These are phyloP conservation scores for Hycleus phaleratus DNA, from an alignment of 1,140 invertebrate species.

Conservation along the genomic window DNA sequence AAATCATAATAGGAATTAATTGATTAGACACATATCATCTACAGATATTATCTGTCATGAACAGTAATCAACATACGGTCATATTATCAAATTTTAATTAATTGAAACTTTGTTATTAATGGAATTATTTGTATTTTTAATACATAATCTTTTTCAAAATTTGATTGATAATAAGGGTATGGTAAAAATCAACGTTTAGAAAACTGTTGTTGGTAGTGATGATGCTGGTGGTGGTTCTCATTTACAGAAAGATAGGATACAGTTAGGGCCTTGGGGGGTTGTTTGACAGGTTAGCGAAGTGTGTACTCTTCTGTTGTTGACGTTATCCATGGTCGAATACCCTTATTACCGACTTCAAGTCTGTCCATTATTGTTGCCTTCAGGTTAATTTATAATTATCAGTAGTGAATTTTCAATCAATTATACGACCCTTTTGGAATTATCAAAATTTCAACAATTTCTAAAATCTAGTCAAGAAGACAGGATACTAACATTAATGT, in stretches of 20 bases:
- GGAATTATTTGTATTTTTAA: not conserved
- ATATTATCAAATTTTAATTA: constrained; percentile 11
- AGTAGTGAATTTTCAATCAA: no score
- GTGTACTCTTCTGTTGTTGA: constrained; percentile 13
- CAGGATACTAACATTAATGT: no score
- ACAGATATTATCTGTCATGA: constrained; percentile 12
- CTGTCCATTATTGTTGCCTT: constrained; percentile 5
- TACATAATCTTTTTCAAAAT: no score
- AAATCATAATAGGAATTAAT: not conserved
- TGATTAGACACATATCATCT: constrained; percentile 8
- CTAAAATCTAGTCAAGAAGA: no score
- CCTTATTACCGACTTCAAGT: constrained; percentile 14
- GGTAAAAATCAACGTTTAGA: no score
- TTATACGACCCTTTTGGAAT: no score
- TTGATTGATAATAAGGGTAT: no score
- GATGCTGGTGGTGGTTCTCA: constrained; percentile 3
- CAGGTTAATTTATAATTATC: constrained; percentile 7
- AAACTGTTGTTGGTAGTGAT: not conserved
- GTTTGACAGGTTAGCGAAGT: constrained; percentile 18
- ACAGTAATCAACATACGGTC: not conserved
- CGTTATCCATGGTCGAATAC: constrained; percentile 17
- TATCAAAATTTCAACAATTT: no score
- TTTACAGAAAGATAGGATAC: constrained; percentile 2
- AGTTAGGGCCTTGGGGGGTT: constrained; percentile 7
- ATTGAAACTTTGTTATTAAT: not conserved